Conservation (phyloP, 2,888 invertebrate genomes). For the Noctua fimbriata region DNA sequence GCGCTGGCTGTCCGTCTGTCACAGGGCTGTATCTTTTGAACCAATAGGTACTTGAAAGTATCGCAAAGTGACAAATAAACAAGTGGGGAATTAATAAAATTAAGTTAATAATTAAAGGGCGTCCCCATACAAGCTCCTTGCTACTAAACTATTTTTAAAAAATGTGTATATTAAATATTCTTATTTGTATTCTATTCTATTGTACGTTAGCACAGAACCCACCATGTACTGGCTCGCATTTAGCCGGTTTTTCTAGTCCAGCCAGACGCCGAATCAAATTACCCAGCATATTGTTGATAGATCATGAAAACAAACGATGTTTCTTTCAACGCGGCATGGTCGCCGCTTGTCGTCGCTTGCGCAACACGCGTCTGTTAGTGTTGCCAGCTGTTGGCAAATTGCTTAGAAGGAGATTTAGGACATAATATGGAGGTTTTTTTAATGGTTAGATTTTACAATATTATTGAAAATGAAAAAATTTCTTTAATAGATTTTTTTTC, state of each 20-base stretch:
- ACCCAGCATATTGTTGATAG: conserved; percentile 65
- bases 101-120: neutral
- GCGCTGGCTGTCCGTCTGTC: neutral
- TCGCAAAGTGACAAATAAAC: neutral
- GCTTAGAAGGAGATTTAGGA: conserved; percentile 1
- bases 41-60: neutral
- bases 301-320: conserved; percentile 67
- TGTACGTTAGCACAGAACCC: neutral
- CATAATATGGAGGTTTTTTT: neutral
- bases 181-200: too few species aligned
- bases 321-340: conserved; percentile 62
- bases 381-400: conserved; percentile 53
- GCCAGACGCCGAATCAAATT: conserved; percentile 67
- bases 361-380: conserved; percentile 56
- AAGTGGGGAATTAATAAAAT: neutral
- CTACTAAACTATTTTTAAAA: too few species aligned
- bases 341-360: conserved; percentile 67
- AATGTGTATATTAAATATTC: neutral
- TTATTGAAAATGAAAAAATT: neutral
- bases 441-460: neutral
- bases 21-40: neutral
- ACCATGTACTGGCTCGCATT: accelerated
- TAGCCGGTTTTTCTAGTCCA: conserved; percentile 5
- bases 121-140: too few species aligned
- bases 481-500: too few species aligned